phyloP scores from a whole-genome alignment of 2,888 invertebrate genomes.

The Ectemnius continuus region DNA sequence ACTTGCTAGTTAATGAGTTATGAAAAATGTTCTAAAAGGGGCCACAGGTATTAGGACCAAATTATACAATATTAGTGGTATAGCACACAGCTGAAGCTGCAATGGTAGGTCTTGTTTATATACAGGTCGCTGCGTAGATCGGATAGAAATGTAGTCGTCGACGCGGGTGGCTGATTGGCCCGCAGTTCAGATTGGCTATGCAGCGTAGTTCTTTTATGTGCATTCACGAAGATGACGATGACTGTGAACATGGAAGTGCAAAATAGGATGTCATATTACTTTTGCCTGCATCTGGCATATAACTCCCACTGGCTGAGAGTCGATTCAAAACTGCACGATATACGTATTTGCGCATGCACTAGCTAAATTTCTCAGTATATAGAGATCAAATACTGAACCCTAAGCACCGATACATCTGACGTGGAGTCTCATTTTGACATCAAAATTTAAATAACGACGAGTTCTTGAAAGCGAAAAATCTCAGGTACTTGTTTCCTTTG shows the following conservation, averaged over 20 bases:
- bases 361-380: slow-evolving; percentile 44
- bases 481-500: too few relatives aligned
- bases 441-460: too few relatives aligned
- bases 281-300: slow-evolving; percentile 35
- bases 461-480: too few relatives aligned
- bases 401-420: too few relatives aligned
- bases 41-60: slow-evolving; percentile 54
- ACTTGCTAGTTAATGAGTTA: slow-evolving; percentile 50
- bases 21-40: slow-evolving; percentile 55
- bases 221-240: slow-evolving; percentile 78
- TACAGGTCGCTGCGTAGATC: slow-evolving; percentile 77
- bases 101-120: slow-evolving; percentile 67
- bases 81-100: slow-evolving; percentile 62
- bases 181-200: slow-evolving; percentile 76
- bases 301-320: slow-evolving; percentile 51
- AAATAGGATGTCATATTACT: slow-evolving; percentile 67
- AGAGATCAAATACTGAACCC: slow-evolving; percentile 9
- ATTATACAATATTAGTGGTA: slow-evolving; percentile 58
- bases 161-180: slow-evolving; percentile 74
- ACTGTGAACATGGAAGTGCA: slow-evolving; percentile 77
- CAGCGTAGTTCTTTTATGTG: slow-evolving; percentile 76
- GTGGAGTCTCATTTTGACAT: too few relatives aligned
- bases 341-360: slow-evolving; percentile 52
- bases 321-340: slow-evolving; percentile 50
- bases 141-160: slow-evolving; percentile 76